These are phyloP conservation scores for Semnornis frantzii DNA, from an alignment of 2,113 vertebrate genomes.

Conservation along the genomic window DNA sequence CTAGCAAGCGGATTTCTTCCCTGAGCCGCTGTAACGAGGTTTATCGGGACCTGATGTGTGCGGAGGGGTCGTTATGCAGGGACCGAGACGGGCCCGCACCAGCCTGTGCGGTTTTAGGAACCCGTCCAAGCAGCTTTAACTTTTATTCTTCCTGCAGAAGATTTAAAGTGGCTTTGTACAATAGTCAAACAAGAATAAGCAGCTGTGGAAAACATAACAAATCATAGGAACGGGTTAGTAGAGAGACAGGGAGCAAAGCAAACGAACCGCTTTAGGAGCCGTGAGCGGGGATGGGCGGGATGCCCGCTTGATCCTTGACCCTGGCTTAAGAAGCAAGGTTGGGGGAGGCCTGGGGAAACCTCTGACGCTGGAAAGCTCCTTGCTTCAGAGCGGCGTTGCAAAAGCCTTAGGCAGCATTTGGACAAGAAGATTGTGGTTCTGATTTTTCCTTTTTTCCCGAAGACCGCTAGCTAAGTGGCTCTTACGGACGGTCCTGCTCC, in stretches of 20 bases:
- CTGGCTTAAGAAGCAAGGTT: background rate
- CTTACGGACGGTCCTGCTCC: background rate
- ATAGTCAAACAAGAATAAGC: slow-evolving; percentile 46
- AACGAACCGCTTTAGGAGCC: background rate
- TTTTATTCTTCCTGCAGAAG: slow-evolving; percentile 52
- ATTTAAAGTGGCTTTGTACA: slow-evolving; percentile 56
- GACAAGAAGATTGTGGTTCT: background rate
- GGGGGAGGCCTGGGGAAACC: background rate
- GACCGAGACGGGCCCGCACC: background rate
- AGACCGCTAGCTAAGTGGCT: background rate
- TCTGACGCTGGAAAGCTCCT: background rate
- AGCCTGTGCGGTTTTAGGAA: background rate
- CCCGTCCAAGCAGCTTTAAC: background rate
- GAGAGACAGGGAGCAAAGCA: background rate
- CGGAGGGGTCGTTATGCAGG: background rate
- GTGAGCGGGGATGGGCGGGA: background rate
- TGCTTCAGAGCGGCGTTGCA: background rate
- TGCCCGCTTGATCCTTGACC: background rate
- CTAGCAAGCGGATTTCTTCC: background rate
- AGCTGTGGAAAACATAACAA: slow-evolving; percentile 65
- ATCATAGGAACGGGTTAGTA: slow-evolving; percentile 14
- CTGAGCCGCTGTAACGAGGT: background rate
- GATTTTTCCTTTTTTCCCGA: background rate
- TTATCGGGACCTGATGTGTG: background rate
- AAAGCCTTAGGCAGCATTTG: background rate